These are phyloP conservation scores for Emmelina monodactyla DNA, from an alignment of 2,888 invertebrate species.

Conservation along the genomic window DNA sequence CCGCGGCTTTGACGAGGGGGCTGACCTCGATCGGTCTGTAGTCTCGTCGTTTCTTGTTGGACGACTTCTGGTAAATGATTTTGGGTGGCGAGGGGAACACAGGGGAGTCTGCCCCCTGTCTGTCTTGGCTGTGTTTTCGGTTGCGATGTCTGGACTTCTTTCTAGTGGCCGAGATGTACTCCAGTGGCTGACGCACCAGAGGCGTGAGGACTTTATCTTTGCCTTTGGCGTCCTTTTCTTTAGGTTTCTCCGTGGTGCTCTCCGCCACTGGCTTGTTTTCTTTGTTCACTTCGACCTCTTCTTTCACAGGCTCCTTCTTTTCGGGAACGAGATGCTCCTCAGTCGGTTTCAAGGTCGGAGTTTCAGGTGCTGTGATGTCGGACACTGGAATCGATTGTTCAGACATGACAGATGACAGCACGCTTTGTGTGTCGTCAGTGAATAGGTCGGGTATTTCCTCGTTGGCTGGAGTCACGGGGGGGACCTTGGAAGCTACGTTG, in stretches of 20 bases:
- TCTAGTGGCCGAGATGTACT: conserved; percentile 75
- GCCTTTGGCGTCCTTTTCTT: conserved; percentile 27
- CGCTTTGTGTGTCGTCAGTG: conserved; percentile 77
- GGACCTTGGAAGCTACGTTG: conserved; percentile 65
- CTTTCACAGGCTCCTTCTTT: conserved; percentile 30
- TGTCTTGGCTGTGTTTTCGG: conserved; percentile 67
- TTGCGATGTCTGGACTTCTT: conserved; percentile 75
- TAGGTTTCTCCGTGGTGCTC: conserved; percentile 31
- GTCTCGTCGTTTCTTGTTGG: conserved; percentile 67
- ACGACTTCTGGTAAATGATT: conserved; percentile 64
- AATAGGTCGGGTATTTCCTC: conserved; percentile 71
- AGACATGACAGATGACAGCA: conserved; percentile 78
- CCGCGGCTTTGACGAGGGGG: conserved; percentile 46
- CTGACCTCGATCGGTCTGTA: conserved; percentile 63
- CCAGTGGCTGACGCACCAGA: conserved; percentile 75
- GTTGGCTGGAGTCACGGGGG: conserved; percentile 73
- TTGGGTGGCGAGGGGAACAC: conserved; percentile 74
- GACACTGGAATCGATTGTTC: conserved; percentile 75
- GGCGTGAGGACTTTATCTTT: conserved; percentile 68
- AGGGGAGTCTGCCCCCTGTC: conserved; percentile 74
- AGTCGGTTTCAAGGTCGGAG: conserved; percentile 45
- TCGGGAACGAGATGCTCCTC: conserved; percentile 29
- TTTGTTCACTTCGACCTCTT: conserved; percentile 33
- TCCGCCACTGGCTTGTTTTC: conserved; percentile 42
- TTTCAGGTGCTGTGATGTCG: conserved; percentile 68